phyloP scores from a whole-genome alignment of 2,113 vertebrate genomes.

The Bos indicus region DNA sequence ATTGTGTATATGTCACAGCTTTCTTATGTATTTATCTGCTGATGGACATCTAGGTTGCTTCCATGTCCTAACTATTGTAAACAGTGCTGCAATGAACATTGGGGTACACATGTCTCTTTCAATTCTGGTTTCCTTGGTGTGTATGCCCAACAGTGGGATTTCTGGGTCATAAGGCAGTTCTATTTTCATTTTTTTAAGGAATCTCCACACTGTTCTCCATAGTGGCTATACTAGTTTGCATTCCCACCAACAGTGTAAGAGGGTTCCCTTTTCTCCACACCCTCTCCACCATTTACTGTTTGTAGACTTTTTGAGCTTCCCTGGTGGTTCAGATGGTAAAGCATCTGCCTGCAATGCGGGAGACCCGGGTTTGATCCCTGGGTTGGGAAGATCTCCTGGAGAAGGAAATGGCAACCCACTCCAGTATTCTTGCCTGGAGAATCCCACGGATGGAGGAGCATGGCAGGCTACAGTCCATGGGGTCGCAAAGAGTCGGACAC shows the following conservation, averaged over 20 bases:
- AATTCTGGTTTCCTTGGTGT: accelerated
- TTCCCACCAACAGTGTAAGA: background rate
- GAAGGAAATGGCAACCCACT: too few species aligned
- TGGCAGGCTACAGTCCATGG: too few species aligned
- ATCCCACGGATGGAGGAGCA: too few species aligned
- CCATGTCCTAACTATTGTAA: background rate
- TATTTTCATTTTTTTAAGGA: background rate
- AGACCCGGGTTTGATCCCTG: too few species aligned
- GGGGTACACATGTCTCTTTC: background rate
- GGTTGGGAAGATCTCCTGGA: too few species aligned
- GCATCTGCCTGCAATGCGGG: too few species aligned
- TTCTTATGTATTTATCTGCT: background rate
- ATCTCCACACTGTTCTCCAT: background rate
- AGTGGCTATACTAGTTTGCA: background rate
- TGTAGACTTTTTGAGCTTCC: background rate
- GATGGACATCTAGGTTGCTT: background rate
- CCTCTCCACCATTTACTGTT: background rate
- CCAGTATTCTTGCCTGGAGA: too few species aligned
- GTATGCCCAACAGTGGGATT: background rate
- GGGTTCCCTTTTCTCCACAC: background rate
- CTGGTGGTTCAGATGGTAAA: too few species aligned
- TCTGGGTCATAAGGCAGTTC: background rate
- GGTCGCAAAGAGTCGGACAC: too few species aligned
- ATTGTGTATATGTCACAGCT: background rate
- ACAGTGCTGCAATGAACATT: background rate